Percentiles rank a stretch among this genome's conserved stretches.
Evolutionary conservation across 35 echinoderm and acorn worm species (phyloP).

Genomic region (Heliocidaris tuberculata): DNA sequence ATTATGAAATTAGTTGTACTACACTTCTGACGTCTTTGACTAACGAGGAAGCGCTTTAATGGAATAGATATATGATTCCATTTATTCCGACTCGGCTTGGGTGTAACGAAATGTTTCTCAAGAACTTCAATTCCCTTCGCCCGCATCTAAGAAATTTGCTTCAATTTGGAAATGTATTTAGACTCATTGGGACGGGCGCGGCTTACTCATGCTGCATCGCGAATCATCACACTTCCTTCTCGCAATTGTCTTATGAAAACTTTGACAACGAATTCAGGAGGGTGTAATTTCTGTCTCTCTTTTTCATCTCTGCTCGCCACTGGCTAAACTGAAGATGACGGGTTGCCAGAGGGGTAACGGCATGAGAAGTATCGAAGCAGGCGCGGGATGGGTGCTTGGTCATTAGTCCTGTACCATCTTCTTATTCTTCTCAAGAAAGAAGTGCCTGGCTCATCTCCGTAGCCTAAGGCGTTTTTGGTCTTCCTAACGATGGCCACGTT

Average conservation of each 20-base stretch:
- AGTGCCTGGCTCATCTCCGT: neutral
- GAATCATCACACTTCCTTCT: constrained; percentile 46
- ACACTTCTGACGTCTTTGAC: constrained; percentile 40
- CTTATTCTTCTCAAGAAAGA: neutral
- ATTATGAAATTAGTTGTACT: constrained; percentile 52
- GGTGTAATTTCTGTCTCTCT: constrained; percentile 1
- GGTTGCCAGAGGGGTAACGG: neutral
- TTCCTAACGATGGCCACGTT: neutral
- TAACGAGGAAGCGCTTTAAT: constrained; percentile 38
- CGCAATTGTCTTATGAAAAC: constrained; percentile 51
- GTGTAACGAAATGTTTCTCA: constrained; percentile 44
- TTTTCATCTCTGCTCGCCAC: constrained; percentile 20
- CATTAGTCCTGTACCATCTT: constrained; percentile 38
- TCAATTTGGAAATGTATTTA: constrained; percentile 39
- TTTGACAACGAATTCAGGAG: constrained; percentile 25
- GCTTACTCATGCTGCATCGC: constrained; percentile 35
- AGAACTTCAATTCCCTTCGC: constrained; percentile 14
- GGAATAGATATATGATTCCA: constrained; percentile 51
- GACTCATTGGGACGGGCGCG: constrained; percentile 26
- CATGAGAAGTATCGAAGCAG: neutral
- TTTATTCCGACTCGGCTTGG: constrained; percentile 37
- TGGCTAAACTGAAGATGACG: neutral
- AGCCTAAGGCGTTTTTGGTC: neutral
- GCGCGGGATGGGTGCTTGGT: constrained; percentile 23
- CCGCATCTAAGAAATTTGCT: constrained; percentile 30